Evolutionary conservation across 2,113 vertebrate species (phyloP).

Genomic region (Hippopotamus amphibius): DNA sequence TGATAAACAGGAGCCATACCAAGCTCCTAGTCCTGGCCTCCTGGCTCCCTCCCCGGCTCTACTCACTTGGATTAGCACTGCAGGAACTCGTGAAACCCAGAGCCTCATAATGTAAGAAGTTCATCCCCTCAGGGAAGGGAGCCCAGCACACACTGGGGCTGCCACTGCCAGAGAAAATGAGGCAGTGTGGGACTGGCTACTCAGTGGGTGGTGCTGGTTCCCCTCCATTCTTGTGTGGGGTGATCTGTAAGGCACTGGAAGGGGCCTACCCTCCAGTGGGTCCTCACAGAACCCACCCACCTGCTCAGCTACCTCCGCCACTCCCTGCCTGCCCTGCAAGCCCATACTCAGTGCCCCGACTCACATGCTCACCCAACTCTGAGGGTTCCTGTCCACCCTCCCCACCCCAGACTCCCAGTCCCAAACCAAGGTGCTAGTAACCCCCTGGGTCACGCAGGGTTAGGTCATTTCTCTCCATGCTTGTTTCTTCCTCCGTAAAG

Average conservation of each 20-base stretch:
- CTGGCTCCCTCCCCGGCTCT: not conserved
- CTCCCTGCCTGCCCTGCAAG: not conserved
- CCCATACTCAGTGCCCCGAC: not conserved
- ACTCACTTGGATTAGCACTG: not conserved
- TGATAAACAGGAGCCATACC: not conserved
- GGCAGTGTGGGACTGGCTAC: not conserved
- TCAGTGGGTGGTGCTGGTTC: not conserved
- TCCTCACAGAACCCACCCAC: not conserved
- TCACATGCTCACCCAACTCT: not conserved
- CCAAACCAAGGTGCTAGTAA: not conserved
- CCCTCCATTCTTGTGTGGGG: not conserved
- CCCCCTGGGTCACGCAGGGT: no score
- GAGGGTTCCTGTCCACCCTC: not conserved
- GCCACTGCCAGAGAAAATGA: not conserved
- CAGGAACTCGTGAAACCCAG: not conserved
- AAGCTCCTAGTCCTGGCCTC: not conserved
- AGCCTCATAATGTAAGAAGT: not conserved
- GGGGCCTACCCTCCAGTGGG: not conserved
- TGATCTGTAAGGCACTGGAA: not conserved
- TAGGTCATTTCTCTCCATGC: not conserved
- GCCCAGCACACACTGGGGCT: not conserved
- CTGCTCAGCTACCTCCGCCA: not conserved
- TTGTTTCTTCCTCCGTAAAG: not conserved
- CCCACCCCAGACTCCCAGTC: not conserved
- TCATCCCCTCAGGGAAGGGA: not conserved